Evolutionary conservation across 2,113 vertebrate species (phyloP).

Genomic region (Glaucidium brasilianum): DNA sequence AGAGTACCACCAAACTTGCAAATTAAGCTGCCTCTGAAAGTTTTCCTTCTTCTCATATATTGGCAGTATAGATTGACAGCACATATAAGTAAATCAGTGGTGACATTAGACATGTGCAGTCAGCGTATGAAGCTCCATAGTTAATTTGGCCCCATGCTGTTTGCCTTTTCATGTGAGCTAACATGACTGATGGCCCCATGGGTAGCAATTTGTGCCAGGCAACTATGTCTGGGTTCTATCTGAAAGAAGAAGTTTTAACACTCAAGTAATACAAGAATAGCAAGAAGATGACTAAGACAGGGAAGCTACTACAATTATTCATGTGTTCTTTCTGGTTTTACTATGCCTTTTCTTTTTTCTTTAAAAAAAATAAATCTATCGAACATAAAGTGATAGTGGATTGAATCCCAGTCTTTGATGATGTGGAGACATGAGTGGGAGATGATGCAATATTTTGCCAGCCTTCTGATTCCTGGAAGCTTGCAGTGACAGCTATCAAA

Average conservation of each 20-base stretch:
- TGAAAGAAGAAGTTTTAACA: neutral
- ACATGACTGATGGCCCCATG: neutral
- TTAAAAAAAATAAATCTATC: neutral
- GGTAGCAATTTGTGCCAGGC: neutral
- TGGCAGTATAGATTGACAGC: neutral
- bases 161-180: neutral
- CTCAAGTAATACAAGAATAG: neutral
- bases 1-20: neutral
- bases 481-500: neutral
- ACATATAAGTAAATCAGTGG: neutral
- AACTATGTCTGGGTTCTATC: neutral
- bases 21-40: neutral
- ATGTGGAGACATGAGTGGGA: neutral
- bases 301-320: neutral
- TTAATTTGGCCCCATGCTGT: neutral
- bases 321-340: neutral
- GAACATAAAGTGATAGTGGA: neutral
- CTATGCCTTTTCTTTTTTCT: rapidly evolving
- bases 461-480: neutral
- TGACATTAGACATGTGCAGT: neutral
- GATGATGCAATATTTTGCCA: neutral
- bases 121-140: neutral
- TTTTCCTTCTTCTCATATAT: neutral
- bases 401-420: neutral
- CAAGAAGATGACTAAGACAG: neutral